phyloP scores from a whole-genome alignment of 2,888 invertebrate species.

The Aporophyla lueneburgensis region DNA sequence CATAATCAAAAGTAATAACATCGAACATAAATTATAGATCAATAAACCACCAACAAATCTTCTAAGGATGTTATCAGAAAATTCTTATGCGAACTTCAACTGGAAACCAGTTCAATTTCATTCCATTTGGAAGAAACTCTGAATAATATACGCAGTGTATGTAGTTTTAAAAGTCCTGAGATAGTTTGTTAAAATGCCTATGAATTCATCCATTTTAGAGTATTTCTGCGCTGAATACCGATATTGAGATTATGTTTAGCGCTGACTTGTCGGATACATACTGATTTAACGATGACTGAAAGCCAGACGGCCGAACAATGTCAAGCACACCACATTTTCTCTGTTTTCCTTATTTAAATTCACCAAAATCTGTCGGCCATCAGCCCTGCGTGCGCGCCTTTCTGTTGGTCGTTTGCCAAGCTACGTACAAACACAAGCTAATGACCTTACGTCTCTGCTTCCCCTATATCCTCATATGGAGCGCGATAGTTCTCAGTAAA shows the following conservation, averaged over 20 bases:
- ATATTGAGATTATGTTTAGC: background rate
- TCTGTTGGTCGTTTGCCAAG: slow-evolving; percentile 70
- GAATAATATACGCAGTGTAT: background rate
- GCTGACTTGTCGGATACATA: background rate
- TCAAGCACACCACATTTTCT: slow-evolving; percentile 22
- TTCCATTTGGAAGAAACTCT: background rate
- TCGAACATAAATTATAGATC: slow-evolving; percentile 6
- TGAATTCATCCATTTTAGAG: background rate
- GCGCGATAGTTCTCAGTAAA: slow-evolving; percentile 45
- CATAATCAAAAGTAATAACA: slow-evolving; percentile 29
- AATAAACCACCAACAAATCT: background rate
- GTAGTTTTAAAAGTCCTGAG: background rate
- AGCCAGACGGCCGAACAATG: slow-evolving; percentile 30
- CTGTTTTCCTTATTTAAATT: slow-evolving; percentile 31
- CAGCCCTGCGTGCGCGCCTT: slow-evolving; percentile 42
- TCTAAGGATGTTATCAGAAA: slow-evolving; percentile 3
- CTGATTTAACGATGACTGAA: slow-evolving; percentile 9
- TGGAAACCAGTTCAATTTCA: background rate
- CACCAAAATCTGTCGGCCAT: slow-evolving; percentile 22
- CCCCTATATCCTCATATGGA: slow-evolving; percentile 71
- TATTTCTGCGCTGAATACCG: background rate
- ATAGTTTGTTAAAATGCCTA: background rate
- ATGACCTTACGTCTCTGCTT: slow-evolving; percentile 72
- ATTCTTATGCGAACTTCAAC: background rate
- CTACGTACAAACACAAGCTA: slow-evolving; percentile 71